Conservation (phyloP, 1,140 invertebrate species). For the Trachelipus rathkii region DNA sequence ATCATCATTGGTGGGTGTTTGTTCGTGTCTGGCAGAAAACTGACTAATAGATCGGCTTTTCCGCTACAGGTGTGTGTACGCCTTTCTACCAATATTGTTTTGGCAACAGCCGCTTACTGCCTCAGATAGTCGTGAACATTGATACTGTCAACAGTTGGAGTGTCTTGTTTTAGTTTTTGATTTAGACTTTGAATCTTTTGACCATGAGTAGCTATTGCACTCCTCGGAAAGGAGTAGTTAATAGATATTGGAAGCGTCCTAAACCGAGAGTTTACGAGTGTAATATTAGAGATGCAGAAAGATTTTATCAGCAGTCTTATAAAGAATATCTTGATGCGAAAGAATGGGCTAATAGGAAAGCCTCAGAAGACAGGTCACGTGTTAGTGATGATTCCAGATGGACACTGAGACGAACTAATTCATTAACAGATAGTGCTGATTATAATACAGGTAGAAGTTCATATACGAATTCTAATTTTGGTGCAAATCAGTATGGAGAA, state of each 20-base stretch:
- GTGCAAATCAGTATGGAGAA: not conserved
- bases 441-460: conserved; percentile 4
- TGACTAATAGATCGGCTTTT: not conserved
- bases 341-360: conserved; percentile 23
- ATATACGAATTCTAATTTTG: conserved; percentile 13
- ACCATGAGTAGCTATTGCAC: not conserved
- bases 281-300: conserved; percentile 39
- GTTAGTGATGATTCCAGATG: conserved; percentile 19
- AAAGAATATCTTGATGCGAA: conserved; percentile 37
- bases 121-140: conserved; percentile 7
- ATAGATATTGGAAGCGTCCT: conserved; percentile 44
- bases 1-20: not conserved
- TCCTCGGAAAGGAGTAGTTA: conserved; percentile 11
- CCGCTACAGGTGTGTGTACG: not conserved
- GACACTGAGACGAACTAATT: conserved; percentile 12
- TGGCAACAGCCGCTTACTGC: not conserved
- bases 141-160: not conserved
- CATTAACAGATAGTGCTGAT: conserved; percentile 19
- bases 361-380: conserved; percentile 12
- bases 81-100: not conserved
- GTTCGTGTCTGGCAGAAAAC: not conserved
- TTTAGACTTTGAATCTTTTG: not conserved
- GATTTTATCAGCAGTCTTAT: conserved; percentile 41
- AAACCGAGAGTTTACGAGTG: conserved; percentile 43
- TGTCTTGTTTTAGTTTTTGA: not conserved